Evolutionary conservation across 2,888 invertebrate species (phyloP).

Genomic region (Amphimallon solstitiale): DNA sequence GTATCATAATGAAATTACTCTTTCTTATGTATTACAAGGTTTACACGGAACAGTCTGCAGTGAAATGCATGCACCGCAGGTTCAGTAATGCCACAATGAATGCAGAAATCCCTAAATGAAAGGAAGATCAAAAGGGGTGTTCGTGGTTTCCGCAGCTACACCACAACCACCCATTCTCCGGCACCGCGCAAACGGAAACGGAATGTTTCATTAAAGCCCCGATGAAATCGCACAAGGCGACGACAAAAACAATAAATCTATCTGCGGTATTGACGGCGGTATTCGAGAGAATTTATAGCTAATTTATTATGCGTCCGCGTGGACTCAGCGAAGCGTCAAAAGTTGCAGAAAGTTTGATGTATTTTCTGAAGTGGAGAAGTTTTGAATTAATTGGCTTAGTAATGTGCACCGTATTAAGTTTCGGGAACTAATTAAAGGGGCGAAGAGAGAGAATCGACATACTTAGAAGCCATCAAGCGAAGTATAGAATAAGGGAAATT

Average conservation of each 20-base stretch:
- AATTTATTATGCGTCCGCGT: constrained; percentile 36
- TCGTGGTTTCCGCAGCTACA: constrained; percentile 1
- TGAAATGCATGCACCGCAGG: neutral
- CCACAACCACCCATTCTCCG: constrained; percentile 17
- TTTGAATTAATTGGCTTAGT: constrained; percentile 47
- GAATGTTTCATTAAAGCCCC: constrained; percentile 22
- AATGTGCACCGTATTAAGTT: constrained; percentile 44
- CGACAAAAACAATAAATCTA: constrained; percentile 40
- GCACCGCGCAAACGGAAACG: constrained; percentile 14
- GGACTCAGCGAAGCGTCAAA: constrained; percentile 33
- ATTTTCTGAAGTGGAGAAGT: constrained; percentile 35
- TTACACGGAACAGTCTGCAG: too few species aligned
- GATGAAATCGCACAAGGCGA: constrained; percentile 11
- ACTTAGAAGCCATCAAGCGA: too few species aligned
- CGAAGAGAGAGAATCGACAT: constrained; percentile 2
- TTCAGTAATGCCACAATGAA: neutral
- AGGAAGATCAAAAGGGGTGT: constrained; percentile 8
- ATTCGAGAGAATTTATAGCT: constrained; percentile 39
- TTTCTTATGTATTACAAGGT: too few species aligned
- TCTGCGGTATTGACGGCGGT: constrained; percentile 35
- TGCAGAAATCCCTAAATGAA: constrained; percentile 2
- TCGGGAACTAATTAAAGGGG: constrained; percentile 48
- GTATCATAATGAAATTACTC: too few species aligned
- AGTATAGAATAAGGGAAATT: too few species aligned
- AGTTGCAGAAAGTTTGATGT: constrained; percentile 37